These are phyloP conservation scores for Caranx melampygus DNA, from an alignment of 2,113 vertebrate species.

Conservation along the genomic window DNA sequence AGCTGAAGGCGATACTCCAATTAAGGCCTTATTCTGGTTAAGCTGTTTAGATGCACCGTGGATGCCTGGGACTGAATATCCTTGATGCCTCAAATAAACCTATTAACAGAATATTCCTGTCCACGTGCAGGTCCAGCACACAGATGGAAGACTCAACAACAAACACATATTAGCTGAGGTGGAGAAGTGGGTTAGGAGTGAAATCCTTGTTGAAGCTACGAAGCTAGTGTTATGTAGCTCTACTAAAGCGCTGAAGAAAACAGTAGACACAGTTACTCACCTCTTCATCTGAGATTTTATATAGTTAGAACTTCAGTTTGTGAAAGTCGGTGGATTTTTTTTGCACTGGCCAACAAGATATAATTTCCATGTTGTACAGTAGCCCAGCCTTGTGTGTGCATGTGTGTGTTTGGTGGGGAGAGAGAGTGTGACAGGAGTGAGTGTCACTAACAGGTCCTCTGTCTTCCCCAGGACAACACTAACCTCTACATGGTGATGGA, in stretches of 20 bases:
- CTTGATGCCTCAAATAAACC: constrained; percentile 70
- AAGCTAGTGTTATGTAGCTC: neutral
- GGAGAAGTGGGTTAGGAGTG: neutral
- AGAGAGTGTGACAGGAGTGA: neutral
- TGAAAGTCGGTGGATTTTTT: neutral
- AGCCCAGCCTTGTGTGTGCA: neutral
- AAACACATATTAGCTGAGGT: neutral
- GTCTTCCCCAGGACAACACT: constrained; percentile 87
- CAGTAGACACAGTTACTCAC: neutral
- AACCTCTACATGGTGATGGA: constrained; percentile 98
- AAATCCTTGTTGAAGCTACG: neutral
- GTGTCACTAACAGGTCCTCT: constrained; percentile 41
- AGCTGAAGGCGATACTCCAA: constrained; percentile 45
- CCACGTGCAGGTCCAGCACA: constrained; percentile 26
- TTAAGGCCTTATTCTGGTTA: constrained; percentile 63
- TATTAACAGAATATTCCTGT: constrained; percentile 63
- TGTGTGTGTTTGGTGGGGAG: neutral
- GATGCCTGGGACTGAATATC: constrained; percentile 49
- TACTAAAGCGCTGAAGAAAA: neutral
- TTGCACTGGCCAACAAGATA: neutral
- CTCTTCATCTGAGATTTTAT: neutral
- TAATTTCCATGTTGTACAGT: neutral
- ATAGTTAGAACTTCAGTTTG: neutral
- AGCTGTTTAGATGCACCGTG: constrained; percentile 69
- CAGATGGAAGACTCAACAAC: constrained; percentile 33